These are phyloP conservation scores for Octodon degus DNA, from an alignment of 2,113 vertebrate species.

Conservation along the genomic window DNA sequence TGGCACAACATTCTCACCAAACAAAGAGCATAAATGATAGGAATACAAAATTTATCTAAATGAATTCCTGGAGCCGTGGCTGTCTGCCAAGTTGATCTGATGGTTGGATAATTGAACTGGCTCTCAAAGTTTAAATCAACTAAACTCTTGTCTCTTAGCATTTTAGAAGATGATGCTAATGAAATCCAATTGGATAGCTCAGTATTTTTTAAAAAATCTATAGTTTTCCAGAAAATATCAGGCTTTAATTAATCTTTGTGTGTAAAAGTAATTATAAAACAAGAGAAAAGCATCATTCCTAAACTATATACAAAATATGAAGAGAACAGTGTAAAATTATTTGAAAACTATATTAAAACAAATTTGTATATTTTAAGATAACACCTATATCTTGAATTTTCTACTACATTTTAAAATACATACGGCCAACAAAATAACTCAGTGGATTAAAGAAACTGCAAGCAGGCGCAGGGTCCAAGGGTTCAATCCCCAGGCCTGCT, in stretches of 20 bases:
- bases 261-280: not conserved
- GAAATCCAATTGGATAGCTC: constrained; percentile 35
- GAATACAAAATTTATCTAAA: constrained; percentile 61
- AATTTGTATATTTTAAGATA: not conserved
- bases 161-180: constrained; percentile 61
- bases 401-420: not conserved
- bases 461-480: too few relatives aligned
- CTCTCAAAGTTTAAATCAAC: constrained; percentile 56
- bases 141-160: not conserved
- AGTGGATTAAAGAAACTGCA: too few relatives aligned
- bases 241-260: not conserved
- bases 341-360: not conserved
- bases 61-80: constrained; percentile 46
- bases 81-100: constrained; percentile 48
- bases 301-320: not conserved
- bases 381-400: not conserved
- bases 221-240: not conserved
- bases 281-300: not conserved
- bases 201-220: constrained; percentile 47
- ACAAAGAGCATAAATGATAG: constrained; percentile 53
- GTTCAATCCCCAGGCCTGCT: too few relatives aligned
- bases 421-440: too few relatives aligned
- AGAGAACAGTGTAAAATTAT: not conserved
- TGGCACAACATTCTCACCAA: constrained; percentile 51
- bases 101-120: constrained; percentile 55